phyloP scores from a whole-genome alignment of 2,113 vertebrate species.

The Corythornis madagascariensis region DNA sequence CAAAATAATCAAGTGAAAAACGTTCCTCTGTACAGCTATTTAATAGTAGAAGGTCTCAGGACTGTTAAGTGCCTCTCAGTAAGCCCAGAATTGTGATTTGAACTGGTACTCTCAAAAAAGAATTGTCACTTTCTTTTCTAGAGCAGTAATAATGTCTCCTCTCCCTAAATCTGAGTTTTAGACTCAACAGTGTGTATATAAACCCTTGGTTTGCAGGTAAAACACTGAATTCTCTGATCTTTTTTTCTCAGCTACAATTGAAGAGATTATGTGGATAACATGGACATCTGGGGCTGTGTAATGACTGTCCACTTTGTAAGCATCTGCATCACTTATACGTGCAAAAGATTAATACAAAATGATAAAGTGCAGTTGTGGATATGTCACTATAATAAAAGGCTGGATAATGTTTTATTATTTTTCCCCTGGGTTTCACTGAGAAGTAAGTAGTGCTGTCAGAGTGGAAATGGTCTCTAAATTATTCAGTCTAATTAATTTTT shows the following conservation, averaged over 20 bases:
- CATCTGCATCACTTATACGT: background rate
- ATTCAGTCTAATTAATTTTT: background rate
- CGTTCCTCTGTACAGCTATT: background rate
- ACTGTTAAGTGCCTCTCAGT: background rate
- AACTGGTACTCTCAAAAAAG: background rate
- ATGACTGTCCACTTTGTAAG: background rate
- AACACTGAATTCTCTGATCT: background rate
- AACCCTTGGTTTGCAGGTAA: background rate
- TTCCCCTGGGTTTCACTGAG: background rate
- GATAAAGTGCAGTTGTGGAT: background rate
- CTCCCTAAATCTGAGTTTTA: background rate
- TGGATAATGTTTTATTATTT: background rate
- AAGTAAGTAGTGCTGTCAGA: background rate
- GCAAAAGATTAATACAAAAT: background rate
- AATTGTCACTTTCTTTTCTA: background rate
- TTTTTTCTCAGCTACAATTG: background rate
- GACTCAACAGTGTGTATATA: background rate
- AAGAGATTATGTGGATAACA: background rate
- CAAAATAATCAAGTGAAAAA: background rate
- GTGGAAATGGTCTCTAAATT: background rate
- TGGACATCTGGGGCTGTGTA: rapidly evolving
- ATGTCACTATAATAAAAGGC: background rate
- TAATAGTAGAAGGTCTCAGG: background rate
- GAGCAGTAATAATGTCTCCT: background rate
- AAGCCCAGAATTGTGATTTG: background rate